Percentiles rank a stretch among this genome's conserved stretches.
These are phyloP conservation scores for Bagarius yarrelli DNA, from an alignment of 2,113 vertebrate genomes.

Conservation along the genomic window DNA sequence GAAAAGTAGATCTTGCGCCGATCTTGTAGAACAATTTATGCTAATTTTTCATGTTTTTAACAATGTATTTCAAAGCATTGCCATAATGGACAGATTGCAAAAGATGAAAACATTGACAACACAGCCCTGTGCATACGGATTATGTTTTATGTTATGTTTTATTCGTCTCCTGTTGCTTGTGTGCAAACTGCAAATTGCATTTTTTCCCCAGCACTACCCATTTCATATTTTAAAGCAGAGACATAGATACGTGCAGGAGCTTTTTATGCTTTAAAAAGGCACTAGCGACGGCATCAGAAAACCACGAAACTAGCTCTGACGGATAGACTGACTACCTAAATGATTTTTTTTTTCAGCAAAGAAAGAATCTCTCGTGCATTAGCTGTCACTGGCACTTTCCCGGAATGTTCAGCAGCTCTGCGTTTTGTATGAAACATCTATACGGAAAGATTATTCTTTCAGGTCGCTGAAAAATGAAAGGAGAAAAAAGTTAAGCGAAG, in stretches of 20 bases:
- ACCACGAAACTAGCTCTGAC: constrained; percentile 40
- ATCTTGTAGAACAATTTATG: background rate
- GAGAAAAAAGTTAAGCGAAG: background rate
- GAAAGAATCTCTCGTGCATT: constrained; percentile 45
- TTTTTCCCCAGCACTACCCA: background rate
- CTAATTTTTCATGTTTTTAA: background rate
- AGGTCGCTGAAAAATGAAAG: background rate
- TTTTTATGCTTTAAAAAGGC: constrained; percentile 1
- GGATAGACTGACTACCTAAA: constrained; percentile 43
- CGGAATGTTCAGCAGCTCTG: constrained; percentile 3
- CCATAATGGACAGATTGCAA: constrained; percentile 36
- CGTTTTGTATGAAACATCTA: background rate
- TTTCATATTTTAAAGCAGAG: constrained; percentile 17
- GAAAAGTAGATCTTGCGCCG: too few relatives aligned
- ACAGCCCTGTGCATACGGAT: too few relatives aligned
- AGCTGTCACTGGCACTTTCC: constrained; percentile 52
- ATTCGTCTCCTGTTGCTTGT: too few relatives aligned
- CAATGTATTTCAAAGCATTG: background rate
- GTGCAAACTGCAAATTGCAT: background rate
- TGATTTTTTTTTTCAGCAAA: constrained; percentile 51
- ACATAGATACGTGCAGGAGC: background rate
- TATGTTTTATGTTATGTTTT: too few relatives aligned
- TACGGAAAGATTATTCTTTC: constrained; percentile 10
- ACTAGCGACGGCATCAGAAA: background rate
- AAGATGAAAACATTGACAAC: constrained; percentile 27